Evolutionary conservation across 2,797 vertebrate genomes (phyloP).

Genomic region (Chanos chanos): DNA sequence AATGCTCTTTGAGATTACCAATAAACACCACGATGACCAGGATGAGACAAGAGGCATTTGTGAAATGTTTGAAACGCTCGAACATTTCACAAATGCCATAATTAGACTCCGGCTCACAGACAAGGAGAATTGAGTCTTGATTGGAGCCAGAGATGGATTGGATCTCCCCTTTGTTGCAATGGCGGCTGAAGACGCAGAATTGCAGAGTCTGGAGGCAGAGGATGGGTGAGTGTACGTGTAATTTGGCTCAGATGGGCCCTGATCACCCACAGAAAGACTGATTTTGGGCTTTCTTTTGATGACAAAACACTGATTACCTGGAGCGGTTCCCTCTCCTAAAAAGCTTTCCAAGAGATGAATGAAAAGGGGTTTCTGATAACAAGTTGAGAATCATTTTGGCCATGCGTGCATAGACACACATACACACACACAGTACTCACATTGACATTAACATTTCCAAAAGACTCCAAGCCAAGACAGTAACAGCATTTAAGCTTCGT

Average conservation of each 20-base stretch:
- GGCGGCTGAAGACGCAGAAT: constrained; percentile 35
- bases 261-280: constrained; percentile 29
- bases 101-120: constrained; percentile 43
- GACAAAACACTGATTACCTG: constrained; percentile 33
- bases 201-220: constrained; percentile 7
- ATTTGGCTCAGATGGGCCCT: constrained; percentile 34
- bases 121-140: constrained; percentile 38
- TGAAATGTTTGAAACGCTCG: too few species aligned
- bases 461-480: too few species aligned
- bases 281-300: constrained; percentile 43
- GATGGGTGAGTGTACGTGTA: neutral
- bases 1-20: too few species aligned
- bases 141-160: constrained; percentile 37
- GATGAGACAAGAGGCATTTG: too few species aligned
- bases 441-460: too few species aligned
- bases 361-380: too few species aligned
- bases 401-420: neutral
- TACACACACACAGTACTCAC: neutral
- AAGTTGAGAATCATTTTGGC: too few species aligned
- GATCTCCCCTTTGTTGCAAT: constrained; percentile 14
- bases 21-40: too few species aligned
- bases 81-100: constrained; percentile 20
- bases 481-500: too few species aligned
- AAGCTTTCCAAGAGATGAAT: too few species aligned
- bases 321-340: too few species aligned